These are phyloP conservation scores for Aspidiotus rigidus DNA, from an alignment of 2,888 invertebrate genomes.

Conservation along the genomic window DNA sequence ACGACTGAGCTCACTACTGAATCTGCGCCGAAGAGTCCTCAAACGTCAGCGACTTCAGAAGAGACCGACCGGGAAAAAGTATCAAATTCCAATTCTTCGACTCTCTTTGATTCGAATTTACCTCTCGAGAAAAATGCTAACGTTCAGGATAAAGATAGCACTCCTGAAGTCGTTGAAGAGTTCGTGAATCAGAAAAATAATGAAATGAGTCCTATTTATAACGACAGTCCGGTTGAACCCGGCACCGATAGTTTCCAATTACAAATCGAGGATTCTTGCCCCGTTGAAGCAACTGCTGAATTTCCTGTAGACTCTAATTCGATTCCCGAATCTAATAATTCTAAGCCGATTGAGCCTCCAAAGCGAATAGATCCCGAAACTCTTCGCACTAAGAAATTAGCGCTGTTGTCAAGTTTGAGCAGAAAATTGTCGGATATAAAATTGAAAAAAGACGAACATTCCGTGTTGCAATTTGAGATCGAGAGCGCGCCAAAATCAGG, in stretches of 20 bases:
- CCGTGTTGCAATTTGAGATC: constrained; percentile 12
- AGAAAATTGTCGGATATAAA: constrained; percentile 11
- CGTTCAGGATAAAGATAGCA: neutral
- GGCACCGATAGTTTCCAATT: constrained; percentile 11
- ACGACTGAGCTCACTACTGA: too few species aligned
- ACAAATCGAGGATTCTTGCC: constrained; percentile 12
- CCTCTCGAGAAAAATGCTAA: neutral
- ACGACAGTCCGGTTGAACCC: neutral
- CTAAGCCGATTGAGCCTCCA: neutral
- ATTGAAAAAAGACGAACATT: neutral
- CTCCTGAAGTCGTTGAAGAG: too few species aligned
- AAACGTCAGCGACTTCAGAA: too few species aligned
- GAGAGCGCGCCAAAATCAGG: neutral
- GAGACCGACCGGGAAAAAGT: too few species aligned
- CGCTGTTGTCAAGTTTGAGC: constrained; percentile 6
- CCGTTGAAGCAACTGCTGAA: neutral
- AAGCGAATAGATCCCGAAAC: neutral
- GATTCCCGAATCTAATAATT: neutral
- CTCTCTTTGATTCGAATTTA: neutral
- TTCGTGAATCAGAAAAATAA: too few species aligned
- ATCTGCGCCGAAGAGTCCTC: too few species aligned
- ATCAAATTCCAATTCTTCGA: too few species aligned
- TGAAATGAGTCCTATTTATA: neutral
- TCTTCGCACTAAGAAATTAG: neutral
- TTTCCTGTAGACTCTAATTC: neutral